These are phyloP conservation scores for Schrankia costaestrigalis DNA, from an alignment of 2,888 invertebrate species.

Conservation along the genomic window DNA sequence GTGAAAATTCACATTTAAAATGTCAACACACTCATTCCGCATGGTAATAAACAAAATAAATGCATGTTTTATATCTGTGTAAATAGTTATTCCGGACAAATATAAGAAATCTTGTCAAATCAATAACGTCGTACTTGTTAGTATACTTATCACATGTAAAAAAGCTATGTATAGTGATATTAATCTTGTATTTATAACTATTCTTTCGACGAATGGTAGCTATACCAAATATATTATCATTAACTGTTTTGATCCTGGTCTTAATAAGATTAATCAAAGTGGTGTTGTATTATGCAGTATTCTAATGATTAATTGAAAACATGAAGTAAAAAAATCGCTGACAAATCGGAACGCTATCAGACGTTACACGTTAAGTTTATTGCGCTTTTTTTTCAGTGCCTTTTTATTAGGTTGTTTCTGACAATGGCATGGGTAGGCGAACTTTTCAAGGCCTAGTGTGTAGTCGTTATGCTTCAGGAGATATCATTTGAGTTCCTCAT, in stretches of 20 bases:
- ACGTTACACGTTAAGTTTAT: constrained; percentile 46
- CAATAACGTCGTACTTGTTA: too few species aligned
- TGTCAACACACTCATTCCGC: constrained; percentile 57
- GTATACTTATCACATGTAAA: constrained; percentile 24
- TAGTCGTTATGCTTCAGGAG: constrained; percentile 63
- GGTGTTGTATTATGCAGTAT: constrained; percentile 42
- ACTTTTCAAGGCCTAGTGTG: constrained; percentile 64
- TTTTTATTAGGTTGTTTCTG: constrained; percentile 46
- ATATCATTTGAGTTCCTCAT: constrained; percentile 34
- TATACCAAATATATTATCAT: constrained; percentile 42
- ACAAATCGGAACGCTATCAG: constrained; percentile 65
- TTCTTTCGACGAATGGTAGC: constrained; percentile 29
- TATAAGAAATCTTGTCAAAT: constrained; percentile 32
- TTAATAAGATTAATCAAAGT: constrained; percentile 52
- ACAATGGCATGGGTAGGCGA: constrained; percentile 64
- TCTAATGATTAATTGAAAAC: constrained; percentile 65
- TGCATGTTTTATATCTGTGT: constrained; percentile 56
- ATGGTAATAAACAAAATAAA: constrained; percentile 61
- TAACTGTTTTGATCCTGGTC: constrained; percentile 44
- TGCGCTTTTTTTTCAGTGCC: constrained; percentile 50
- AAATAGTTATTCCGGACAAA: constrained; percentile 54
- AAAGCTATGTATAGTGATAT: constrained; percentile 23
- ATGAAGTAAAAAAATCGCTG: constrained; percentile 58
- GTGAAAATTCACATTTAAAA: constrained; percentile 65
- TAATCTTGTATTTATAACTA: constrained; percentile 30